Base-by-base conservation (phyloP, 2,113 vertebrate genomes). In the Xyliphius kryptos region DNA sequence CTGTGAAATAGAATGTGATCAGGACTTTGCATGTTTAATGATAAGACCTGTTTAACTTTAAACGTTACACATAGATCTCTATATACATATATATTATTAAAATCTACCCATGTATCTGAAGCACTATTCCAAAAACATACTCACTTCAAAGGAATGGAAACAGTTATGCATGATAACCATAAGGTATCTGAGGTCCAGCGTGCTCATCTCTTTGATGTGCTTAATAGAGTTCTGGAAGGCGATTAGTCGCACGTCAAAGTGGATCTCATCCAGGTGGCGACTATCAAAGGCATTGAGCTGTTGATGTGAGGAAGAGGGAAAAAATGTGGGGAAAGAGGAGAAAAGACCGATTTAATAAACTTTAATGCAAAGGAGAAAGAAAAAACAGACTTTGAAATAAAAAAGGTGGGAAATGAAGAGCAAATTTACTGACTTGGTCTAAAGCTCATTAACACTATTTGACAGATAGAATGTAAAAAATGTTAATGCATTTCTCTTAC, bases 201-300 rank as follows among this genome's bases (percentile, higher is more conserved):
- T 73, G 22, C 83, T 77, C 95, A 97, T 94, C 8, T 85, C 88
- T 70, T 82, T 88, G 67, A 97, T 71, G 5, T 60, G 72, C 56
- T 75, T 74, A 17, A 82, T 84, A 61, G 90, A 87, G 0, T 82
- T 82, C 78, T 97, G 95, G 83, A 98, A 97, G 0, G 91, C 87
- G 5, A 82, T 74, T 37, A 99, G 85, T 2, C 96, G 92, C 32
- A 90, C 82, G 16, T 98, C 95, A 0, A 94, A 99, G 83, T 97
- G 71, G 1, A 98, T 87, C 59, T 97, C 96, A 21, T 98, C 93
- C 5, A 98, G 83, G 76, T 98, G 96, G 3, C 91, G 86, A 54
- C 86, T 87, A 79, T 97, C 95, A 72, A 93, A 97, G 0, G 92
- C 89, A 13, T 95, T 99, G 16, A 99, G 83, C 96, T 99, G 72